Evolutionary conservation across 2,888 invertebrate genomes (phyloP).

Genomic region (Augiades crinisus): DNA sequence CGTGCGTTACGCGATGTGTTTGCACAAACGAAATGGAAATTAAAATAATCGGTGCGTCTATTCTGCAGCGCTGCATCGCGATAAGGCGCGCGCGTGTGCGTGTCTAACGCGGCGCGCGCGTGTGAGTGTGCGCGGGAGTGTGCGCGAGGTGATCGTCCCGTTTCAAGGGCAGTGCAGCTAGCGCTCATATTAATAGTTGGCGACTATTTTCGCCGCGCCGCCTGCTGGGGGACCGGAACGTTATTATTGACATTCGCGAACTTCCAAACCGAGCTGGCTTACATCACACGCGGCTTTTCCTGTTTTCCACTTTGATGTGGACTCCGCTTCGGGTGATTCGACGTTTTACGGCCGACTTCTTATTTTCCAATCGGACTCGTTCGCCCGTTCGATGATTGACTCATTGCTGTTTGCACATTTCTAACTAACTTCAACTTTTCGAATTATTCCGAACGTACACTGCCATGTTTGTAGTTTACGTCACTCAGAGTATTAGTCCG

Average conservation of each 20-base stretch:
- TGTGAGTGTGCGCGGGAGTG: constrained; percentile 52
- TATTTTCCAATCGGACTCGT: constrained; percentile 11
- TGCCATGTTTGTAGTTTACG: constrained; percentile 7
- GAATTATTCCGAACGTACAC: neutral
- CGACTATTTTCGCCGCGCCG: constrained; percentile 76
- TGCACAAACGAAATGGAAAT: constrained; percentile 71
- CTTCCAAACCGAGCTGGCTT: constrained; percentile 54
- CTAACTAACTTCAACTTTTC: neutral
- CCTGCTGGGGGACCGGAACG: constrained; percentile 69
- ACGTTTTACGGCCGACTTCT: constrained; percentile 12
- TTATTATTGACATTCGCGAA: constrained; percentile 79
- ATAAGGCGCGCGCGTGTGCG: constrained; percentile 47
- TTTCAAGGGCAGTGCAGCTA: constrained; percentile 80
- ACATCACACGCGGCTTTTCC: constrained; percentile 49
- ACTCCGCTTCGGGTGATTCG: neutral
- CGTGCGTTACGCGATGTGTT: constrained; percentile 30
- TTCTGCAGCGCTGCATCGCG: constrained; percentile 68
- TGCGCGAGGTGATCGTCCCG: constrained; percentile 77
- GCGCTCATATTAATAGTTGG: constrained; percentile 78
- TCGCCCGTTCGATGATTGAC: constrained; percentile 1
- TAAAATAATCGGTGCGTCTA: constrained; percentile 64
- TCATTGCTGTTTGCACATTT: constrained; percentile 5
- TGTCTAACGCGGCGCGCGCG: constrained; percentile 30
- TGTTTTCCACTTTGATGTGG: constrained; percentile 34
- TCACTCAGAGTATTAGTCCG: neutral